Base-by-base conservation (phyloP, 2,113 vertebrate genomes). In the Morone chrysops region DNA sequence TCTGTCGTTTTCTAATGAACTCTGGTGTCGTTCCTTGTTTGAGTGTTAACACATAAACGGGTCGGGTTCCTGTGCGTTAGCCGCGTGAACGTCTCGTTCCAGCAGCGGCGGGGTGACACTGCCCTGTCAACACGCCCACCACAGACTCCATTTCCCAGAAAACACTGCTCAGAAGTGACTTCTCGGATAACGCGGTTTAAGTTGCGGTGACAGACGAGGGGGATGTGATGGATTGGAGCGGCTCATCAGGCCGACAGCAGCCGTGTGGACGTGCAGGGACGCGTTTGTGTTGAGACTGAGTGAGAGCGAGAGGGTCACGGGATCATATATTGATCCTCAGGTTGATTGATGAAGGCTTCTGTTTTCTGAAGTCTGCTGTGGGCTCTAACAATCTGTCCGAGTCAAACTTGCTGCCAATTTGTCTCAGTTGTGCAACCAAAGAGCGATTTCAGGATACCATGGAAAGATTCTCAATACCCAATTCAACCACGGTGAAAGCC, bases 101-200 rank as follows among this genome's bases (percentile, higher is more conserved):
- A 13, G 53, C 47, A 20, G 50, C 53, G 20, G 16, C 8, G 8
- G 9, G 60, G 70, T 69, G 75, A 82, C 61, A 2, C 13, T 0
- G 12, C 43, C 85, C 83, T 75, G 78, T 90, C 90, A 84, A 84
- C 83, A 7, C 41, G 59, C 18, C 16, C 11, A 6, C 17, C 50
- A 20, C 16, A 72, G 75, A 88, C 87, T 86, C 83, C 76, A 76
- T 87, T 87, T 84, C 91, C 88, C 86, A 86, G 40, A 89, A 79
- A 76, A 77, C 84, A 76, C 75, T 84, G 84, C 70, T 81, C 78
- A 75, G 67, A 80, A 61, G 69, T 79, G 87, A 89, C 85, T 78
- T 74, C 80, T 88, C 40, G 0, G 66, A 36, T 78, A 70, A 81
- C 78, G 0, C 5, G 0, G 41, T 79, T 81, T 62, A 86, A 63